These are phyloP conservation scores for Leucoraja erinaceus DNA, from an alignment of 2,113 vertebrate genomes.

Conservation along the genomic window DNA sequence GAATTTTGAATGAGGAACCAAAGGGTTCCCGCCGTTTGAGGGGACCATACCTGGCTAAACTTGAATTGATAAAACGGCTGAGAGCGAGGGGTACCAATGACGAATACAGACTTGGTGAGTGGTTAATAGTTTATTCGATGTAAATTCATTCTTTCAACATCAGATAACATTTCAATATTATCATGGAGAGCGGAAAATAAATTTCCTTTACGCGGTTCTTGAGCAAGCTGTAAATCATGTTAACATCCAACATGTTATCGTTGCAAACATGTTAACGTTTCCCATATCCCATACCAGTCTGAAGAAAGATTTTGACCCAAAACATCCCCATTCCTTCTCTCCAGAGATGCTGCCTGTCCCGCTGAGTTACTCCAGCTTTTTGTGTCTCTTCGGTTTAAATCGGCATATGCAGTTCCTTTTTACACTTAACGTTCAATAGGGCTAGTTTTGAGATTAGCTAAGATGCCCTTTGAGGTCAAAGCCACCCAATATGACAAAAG, in stretches of 20 bases:
- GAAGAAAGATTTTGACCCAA: too few species aligned
- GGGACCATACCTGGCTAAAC: constrained; percentile 79
- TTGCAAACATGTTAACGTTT: too few species aligned
- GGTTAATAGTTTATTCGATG: constrained; percentile 1
- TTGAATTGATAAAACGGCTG: constrained; percentile 82
- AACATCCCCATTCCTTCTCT: too few species aligned
- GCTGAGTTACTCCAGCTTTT: too few species aligned
- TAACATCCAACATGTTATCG: too few species aligned
- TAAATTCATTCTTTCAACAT: neutral
- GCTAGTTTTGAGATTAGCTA: neutral
- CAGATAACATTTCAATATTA: neutral
- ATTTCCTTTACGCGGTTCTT: neutral
- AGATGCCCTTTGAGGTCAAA: neutral
- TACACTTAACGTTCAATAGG: neutral
- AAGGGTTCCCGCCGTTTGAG: constrained; percentile 73
- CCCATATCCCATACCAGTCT: too few species aligned
- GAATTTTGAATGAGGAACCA: constrained; percentile 65
- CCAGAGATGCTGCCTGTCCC: too few species aligned
- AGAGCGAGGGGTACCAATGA: constrained; percentile 66
- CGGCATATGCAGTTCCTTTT: too few species aligned
- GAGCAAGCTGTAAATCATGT: too few species aligned
- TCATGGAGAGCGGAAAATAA: neutral
- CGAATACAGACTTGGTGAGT: constrained; percentile 75
- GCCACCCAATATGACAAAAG: neutral
- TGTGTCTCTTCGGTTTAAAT: too few species aligned